Conservation (phyloP, 2,113 vertebrate species). For the Formicarius rufipectus region DNA sequence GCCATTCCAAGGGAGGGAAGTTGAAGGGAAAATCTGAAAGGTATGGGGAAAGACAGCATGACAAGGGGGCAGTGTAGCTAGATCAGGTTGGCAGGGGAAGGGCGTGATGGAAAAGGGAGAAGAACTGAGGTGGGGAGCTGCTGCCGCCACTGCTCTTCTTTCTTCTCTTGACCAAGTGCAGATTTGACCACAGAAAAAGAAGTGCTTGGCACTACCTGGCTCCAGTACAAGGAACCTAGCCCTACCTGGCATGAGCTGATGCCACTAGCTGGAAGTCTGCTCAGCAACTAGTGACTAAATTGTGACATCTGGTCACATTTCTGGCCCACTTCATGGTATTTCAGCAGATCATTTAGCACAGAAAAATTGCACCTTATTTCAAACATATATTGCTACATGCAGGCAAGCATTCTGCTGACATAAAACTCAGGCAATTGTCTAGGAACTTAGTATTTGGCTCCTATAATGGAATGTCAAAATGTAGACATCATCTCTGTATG, state of each 20-base stretch:
- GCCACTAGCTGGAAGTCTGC: not conserved
- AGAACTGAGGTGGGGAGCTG: not conserved
- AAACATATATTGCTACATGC: not conserved
- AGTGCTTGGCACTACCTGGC: not conserved
- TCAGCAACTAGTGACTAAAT: not conserved
- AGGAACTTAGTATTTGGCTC: not conserved
- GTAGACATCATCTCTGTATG: accelerated
- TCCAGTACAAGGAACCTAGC: not conserved
- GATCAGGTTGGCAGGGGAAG: not conserved
- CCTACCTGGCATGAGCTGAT: not conserved
- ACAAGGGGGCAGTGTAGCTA: not conserved
- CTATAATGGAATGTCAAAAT: not conserved
- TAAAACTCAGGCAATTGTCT: not conserved
- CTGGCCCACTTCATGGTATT: not conserved
- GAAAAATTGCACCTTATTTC: not conserved
- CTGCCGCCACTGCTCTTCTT: not conserved
- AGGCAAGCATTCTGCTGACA: not conserved
- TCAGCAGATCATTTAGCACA: not conserved
- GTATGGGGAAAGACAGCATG: not conserved
- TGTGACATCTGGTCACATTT: not conserved
- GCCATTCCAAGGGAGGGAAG: not conserved
- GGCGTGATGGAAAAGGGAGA: accelerated
- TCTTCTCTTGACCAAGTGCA: not conserved
- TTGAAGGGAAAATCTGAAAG: not conserved
- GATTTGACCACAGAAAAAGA: not conserved